Base-by-base conservation (phyloP, 2,797 vertebrate genomes). In the Glyptemys insculpta region DNA sequence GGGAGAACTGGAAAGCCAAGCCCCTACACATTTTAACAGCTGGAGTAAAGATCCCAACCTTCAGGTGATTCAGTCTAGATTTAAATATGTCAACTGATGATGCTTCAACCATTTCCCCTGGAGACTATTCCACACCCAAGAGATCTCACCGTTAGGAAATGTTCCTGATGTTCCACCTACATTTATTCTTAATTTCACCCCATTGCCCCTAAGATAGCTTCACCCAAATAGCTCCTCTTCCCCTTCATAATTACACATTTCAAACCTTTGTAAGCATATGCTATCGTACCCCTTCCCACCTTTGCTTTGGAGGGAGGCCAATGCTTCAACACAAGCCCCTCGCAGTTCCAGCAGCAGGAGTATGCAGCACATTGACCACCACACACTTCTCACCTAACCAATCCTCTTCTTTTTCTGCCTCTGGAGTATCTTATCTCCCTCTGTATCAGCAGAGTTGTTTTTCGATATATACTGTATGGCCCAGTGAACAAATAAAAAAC, bases 381-480 rank as follows among this genome's bases (percentile, higher is more conserved):
- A 1, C 81, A 1, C 3, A 2, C 65, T 52, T 5, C 41, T 74
- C 81, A 7, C 1, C 0, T 50, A 25, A 74, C 47, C 31, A 5
- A 0, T 8, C 5, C 0, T 1, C 0, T 3, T 59, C 80, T 4
- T 0, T 1, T 3, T 23, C 12, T 25, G 85, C n/a, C 84, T 9
- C 86, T 5, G 80, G 44, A 90, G 83, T 78, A 79, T 72, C 34
- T 56, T 10, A 25, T 8, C 92, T 31, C 65, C 65, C 37, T 4
- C 85, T 54, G 86, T 72, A 4, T 5, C 0, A 2, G 14, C 59
- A 72, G 23, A 12, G n/a, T 47, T 34, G 8, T 27, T n/a, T 68
- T 21, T 8, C 53, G 62, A 6, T 2, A 1, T 2, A 6, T 0
- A 0, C 52, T 23, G 7, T 49, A 8, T 0, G 0, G 23, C 0